phyloP scores from a whole-genome alignment of 2,888 invertebrate species.

The Euphydryas editha region DNA sequence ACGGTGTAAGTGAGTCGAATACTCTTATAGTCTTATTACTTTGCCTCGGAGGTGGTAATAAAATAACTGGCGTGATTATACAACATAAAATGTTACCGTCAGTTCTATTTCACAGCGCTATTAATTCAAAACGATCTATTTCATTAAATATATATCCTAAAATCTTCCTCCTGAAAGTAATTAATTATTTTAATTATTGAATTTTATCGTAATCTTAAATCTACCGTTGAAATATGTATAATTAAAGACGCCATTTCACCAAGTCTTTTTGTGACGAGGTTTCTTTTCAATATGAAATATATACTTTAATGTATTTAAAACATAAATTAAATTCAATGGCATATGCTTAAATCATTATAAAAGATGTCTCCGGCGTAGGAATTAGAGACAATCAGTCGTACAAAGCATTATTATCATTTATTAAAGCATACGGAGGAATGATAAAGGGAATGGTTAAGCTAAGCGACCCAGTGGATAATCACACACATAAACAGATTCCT shows the following conservation, averaged over 20 bases:
- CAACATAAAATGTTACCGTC: slow-evolving; percentile 52
- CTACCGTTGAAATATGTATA: background rate
- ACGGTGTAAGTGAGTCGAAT: slow-evolving; percentile 57
- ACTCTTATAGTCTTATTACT: slow-evolving; percentile 62
- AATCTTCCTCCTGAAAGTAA: slow-evolving; percentile 10
- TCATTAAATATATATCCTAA: slow-evolving; percentile 22
- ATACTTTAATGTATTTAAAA: background rate
- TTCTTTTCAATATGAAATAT: background rate
- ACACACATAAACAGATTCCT: slow-evolving; percentile 66
- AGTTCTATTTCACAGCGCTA: slow-evolving; percentile 55
- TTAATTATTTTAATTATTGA: slow-evolving; percentile 8
- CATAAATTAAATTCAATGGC: background rate
- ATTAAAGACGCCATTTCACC: background rate
- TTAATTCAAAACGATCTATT: slow-evolving; percentile 28
- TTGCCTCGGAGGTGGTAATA: slow-evolving; percentile 61
- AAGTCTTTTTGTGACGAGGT: background rate
- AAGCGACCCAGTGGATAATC: slow-evolving; percentile 64
- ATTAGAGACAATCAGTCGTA: slow-evolving; percentile 6
- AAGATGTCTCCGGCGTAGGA: background rate
- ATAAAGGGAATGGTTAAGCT: slow-evolving; percentile 77
- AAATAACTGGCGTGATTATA: slow-evolving; percentile 49
- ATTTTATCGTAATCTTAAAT: background rate
- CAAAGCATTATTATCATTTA: slow-evolving; percentile 26
- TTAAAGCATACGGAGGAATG: slow-evolving; percentile 34
- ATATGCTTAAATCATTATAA: background rate